Evolutionary conservation across 1,140 invertebrate genomes (phyloP), one percentile per base, ranked within the genome.

Genomic region (Bicyclus anynana): DNA sequence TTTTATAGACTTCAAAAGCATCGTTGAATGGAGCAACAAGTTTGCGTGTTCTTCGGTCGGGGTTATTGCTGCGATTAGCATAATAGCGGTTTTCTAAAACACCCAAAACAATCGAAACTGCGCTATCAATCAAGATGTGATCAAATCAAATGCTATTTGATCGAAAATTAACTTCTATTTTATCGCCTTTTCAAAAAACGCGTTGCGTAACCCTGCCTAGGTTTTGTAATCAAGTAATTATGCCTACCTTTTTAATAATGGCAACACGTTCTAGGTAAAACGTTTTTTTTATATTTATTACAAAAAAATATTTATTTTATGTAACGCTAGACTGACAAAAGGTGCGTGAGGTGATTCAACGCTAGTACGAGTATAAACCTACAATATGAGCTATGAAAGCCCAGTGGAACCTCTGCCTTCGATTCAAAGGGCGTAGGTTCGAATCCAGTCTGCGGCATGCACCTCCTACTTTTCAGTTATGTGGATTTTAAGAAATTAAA

Each of bases 71-170:
- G 62, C 70, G 69, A 84, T 81, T 78, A 83, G 53, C 74, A 76
- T 81, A 76, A 79, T 70, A 62, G 71, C 37, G 72, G 77, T 69
- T 74, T 76, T 73, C 67, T 63, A 52, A 75, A 81, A 77, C 72
- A 76, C 69, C 70, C 53, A 35, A 49, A 65, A 71, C 67, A 51
- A 51, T 47, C 27, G 33, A 59, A 59, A 53, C 21, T 47, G 29
- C 29, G 27, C 23, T 10, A 55, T 29, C 42, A 47, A 55, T 55
- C 44, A 44, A 49, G 44, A 26, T 47, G 18, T 23, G 17, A 20
- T 44, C 37, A 44, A 20, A 20, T 44, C 37, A 44, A 20, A 21
- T 5, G 37, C 37, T 16, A 40, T 17, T 40, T 4, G 13, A 17
- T 17, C 17, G 16, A 40, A 40, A 40, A n/a, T 16, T 40, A 16